Percentiles rank a stretch among this genome's conserved stretches.
phyloP scores from a whole-genome alignment of 1,140 invertebrate species.

The Caenorhabditis brenneri region DNA sequence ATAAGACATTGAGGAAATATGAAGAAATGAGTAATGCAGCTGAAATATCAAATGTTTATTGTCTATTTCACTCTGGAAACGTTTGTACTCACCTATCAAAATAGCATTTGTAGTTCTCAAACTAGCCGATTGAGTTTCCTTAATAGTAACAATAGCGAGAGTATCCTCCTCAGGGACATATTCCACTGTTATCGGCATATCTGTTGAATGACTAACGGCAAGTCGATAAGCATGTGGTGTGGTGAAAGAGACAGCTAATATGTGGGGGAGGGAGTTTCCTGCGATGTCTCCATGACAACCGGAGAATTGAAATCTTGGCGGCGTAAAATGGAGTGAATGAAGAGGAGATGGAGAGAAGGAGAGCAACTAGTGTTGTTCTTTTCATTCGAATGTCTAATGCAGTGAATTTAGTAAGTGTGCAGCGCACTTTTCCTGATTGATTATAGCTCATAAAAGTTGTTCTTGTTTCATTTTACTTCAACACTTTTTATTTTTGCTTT shows the following conservation, averaged over 20 bases:
- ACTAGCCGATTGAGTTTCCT: constrained; percentile 28
- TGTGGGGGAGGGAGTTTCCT: neutral
- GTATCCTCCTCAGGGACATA: constrained; percentile 25
- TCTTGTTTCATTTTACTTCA: no score
- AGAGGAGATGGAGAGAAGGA: neutral
- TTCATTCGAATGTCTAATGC: neutral
- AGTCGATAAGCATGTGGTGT: neutral
- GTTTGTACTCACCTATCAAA: neutral
- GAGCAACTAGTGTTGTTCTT: constrained; percentile 17
- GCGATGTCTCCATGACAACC: neutral
- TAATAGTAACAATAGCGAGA: constrained; percentile 6
- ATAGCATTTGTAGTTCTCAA: constrained; percentile 16
- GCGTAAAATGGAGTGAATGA: neutral
- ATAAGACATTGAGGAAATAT: constrained; percentile 2
- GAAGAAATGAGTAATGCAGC: constrained; percentile 1
- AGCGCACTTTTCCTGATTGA: no score
- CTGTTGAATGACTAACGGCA: neutral
- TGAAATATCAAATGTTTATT: neutral
- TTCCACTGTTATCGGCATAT: neutral
- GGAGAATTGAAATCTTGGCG: neutral
- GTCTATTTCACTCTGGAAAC: no score
- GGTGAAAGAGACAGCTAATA: neutral
- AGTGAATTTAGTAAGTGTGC: neutral
- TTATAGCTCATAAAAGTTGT: no score
- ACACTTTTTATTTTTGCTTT: no score